A percentile compares a stretch with the other conserved stretches of the same genome.
These are phyloP conservation scores for Hemiprocne comata DNA, from an alignment of 2,113 vertebrate species.

Conservation along the genomic window DNA sequence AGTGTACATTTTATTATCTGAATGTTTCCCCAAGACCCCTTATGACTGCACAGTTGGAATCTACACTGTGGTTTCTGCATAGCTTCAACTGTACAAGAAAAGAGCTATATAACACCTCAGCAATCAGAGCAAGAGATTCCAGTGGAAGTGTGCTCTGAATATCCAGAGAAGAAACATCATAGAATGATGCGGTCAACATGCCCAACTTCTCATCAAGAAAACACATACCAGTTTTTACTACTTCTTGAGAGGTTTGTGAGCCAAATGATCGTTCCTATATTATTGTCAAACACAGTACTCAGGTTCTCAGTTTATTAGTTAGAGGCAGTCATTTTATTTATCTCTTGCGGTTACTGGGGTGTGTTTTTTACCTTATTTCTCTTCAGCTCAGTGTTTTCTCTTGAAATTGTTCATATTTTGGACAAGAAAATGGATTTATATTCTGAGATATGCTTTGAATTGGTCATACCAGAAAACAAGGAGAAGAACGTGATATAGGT, in stretches of 20 bases:
- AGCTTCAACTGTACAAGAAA: not conserved
- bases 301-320: conserved; percentile 33
- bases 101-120: conserved; percentile 17
- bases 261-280: conserved; percentile 58
- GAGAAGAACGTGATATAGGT: conserved; percentile 26
- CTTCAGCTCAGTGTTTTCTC: not conserved
- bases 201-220: conserved; percentile 31
- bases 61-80: not conserved
- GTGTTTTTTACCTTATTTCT: not conserved
- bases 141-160: conserved; percentile 15
- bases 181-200: conserved; percentile 50
- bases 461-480: conserved; percentile 24
- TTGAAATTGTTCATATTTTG: conserved; percentile 29
- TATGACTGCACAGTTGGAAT: not conserved
- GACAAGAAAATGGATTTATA: conserved; percentile 48
- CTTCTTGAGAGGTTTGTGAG: conserved; percentile 63
- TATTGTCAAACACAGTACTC: conserved; percentile 44
- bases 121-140: conserved; percentile 4
- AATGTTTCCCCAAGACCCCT: not conserved
- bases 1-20: not conserved
- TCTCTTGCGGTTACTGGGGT: not conserved
- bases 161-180: not conserved
- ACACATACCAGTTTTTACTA: conserved; percentile 29
- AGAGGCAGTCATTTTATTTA: conserved; percentile 49
- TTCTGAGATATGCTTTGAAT: not conserved